Evolutionary conservation across 1,140 invertebrate genomes (phyloP), one percentile per base, ranked within the genome.

Genomic region (Sinonovacula constricta): DNA sequence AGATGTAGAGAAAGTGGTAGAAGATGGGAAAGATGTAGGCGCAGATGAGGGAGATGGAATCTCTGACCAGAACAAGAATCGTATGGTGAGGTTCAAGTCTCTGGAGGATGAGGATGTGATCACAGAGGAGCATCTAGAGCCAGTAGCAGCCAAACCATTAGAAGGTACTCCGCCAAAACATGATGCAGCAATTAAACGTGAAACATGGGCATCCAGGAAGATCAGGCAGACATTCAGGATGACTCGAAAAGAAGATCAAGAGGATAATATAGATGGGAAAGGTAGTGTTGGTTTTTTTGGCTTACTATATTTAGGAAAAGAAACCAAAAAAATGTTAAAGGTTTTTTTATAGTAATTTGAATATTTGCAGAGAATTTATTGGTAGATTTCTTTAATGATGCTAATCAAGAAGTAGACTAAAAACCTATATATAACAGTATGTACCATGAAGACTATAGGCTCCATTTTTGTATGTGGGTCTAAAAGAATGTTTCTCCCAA

Each of bases 161-260:
- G 65, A 60, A 75, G 77, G 45, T 24, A 63, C 53, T 57, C 80
- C 45, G 15, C 51, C 22, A 33, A 76, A 59, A 67, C 74, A 70
- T 26, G 68, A 34, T 62, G 70, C 30, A 18, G 15, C 70, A 18
- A 45, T 31, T 7, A 69, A 69, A 7, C 39, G 78, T 30, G 81
- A 82, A 56, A 81, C 78, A 14, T 84, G 83, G 83, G 80, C 80
- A 4, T 49, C 26, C 3, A 59, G 79, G 14, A 84, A 82, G 63
- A 49, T 84, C 33, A 75, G 76, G 12, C 18, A 53, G 3, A 80
- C 80, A 0, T 60, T 84, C 18, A 54, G 34, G 28, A 70, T 81
- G 71, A 67, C 51, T 10, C 63, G 69, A 24, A 75, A 54, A 12
- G 72, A 85, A 34, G 84, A 84, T 62, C 81, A 84, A 45, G 60